Percentiles rank a stretch among this genome's conserved stretches.
phyloP scores from a whole-genome alignment of 2,113 vertebrate species.

The Odocoileus virginianus region DNA sequence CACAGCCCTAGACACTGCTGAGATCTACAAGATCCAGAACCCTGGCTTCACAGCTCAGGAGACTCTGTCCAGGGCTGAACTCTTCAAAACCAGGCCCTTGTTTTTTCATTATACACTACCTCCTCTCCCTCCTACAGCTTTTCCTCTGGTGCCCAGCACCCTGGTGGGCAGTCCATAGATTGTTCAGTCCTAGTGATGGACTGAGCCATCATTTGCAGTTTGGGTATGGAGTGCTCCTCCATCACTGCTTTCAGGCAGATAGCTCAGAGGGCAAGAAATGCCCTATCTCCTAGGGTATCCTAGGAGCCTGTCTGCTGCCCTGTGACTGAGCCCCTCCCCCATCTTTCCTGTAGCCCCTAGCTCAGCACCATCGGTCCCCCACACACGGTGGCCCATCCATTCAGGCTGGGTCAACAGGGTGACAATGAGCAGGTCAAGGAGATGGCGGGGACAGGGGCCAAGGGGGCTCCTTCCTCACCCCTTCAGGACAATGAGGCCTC shows the following conservation, averaged over 20 bases:
- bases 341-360: background rate
- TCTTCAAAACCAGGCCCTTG: background rate
- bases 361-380: background rate
- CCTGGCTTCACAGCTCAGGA: background rate
- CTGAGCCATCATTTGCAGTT: too few relatives aligned
- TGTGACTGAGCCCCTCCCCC: background rate
- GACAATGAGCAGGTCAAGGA: constrained; percentile 54
- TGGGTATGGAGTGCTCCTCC: background rate
- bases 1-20: accelerated
- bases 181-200: background rate
- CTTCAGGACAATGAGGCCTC: constrained; percentile 41
- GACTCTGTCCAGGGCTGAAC: background rate
- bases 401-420: constrained; percentile 48
- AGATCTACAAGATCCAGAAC: background rate
- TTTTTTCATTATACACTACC: background rate
- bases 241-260: background rate
- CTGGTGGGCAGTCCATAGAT: too few relatives aligned
- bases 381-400: background rate
- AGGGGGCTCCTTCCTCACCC: constrained; percentile 12
- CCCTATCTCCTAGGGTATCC: background rate
- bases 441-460: background rate
- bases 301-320: background rate
- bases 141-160: background rate
- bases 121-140: background rate
- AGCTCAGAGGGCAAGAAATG: background rate